phyloP scores from a whole-genome alignment of 2,888 invertebrate species.

The Crepidodera aurea region DNA sequence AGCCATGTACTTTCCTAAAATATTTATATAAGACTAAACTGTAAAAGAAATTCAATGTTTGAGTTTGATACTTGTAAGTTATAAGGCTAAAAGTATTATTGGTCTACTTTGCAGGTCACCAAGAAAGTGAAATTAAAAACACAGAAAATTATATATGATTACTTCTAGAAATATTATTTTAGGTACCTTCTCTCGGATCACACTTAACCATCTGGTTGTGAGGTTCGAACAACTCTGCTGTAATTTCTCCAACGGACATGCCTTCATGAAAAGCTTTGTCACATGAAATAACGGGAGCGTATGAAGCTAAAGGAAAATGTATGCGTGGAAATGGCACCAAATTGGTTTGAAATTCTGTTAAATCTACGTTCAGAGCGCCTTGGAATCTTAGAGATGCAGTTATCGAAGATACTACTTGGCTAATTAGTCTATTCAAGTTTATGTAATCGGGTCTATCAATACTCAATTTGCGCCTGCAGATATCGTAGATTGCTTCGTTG shows the following conservation, averaged over 20 bases:
- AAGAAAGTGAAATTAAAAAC: too few relatives aligned
- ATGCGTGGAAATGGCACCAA: slow-evolving; percentile 92
- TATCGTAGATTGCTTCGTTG: slow-evolving; percentile 95
- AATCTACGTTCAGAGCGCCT: slow-evolving; percentile 88
- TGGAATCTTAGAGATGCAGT: slow-evolving; percentile 88
- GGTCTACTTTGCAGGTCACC: too few relatives aligned
- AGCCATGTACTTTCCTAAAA: slow-evolving; percentile 80
- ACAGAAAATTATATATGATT: too few relatives aligned
- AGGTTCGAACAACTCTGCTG: slow-evolving; percentile 88
- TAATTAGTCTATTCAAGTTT: slow-evolving; percentile 85
- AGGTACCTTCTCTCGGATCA: slow-evolving; percentile 79
- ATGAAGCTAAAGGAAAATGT: slow-evolving; percentile 82
- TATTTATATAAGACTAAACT: too few relatives aligned
- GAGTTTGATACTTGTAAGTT: too few relatives aligned
- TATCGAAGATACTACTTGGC: slow-evolving; percentile 85
- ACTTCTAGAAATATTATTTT: too few relatives aligned
- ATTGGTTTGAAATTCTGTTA: slow-evolving; percentile 92
- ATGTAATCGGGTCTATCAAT: slow-evolving; percentile 86
- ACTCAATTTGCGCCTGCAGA: slow-evolving; percentile 84
- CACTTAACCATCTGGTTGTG: slow-evolving; percentile 92
- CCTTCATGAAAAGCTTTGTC: slow-evolving; percentile 79
- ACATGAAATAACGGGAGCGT: slow-evolving; percentile 76
- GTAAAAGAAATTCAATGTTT: too few relatives aligned
- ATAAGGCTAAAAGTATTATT: too few relatives aligned
- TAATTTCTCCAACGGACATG: slow-evolving; percentile 82